Percentiles rank a stretch among this genome's conserved stretches.
Conservation (phyloP, 2,888 invertebrate genomes). For the Agelastica alni region DNA sequence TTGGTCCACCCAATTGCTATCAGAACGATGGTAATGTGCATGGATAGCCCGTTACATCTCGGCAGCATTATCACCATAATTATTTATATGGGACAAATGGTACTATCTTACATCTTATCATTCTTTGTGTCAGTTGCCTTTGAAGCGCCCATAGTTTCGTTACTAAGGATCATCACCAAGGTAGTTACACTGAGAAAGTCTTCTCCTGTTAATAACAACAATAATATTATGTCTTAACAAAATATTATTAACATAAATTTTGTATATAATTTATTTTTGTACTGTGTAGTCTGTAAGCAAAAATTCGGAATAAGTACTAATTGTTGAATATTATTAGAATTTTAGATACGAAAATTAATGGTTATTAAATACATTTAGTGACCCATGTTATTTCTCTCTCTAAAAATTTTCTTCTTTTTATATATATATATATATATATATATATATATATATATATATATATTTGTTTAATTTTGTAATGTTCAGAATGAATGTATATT, state of each 20-base stretch:
- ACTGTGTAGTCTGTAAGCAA: conserved; percentile 6
- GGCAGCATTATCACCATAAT: conserved; percentile 78
- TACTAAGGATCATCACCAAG: conserved; percentile 66
- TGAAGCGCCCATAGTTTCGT: conserved; percentile 83
- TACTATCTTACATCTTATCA: conserved; percentile 76
- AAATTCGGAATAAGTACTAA: no score
- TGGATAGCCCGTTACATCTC: conserved; percentile 81
- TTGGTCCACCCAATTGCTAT: conserved; percentile 83
- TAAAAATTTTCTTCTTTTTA: no score
- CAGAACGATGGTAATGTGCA: conserved; percentile 77
- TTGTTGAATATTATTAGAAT: no score
- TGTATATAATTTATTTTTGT: conserved; percentile 32
- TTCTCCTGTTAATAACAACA: not conserved
- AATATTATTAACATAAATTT: not conserved
- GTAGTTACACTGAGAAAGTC: conserved; percentile 40
- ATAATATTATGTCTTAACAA: not conserved
- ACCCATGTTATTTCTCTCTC: no score
- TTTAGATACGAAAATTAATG: no score
- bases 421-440: no score
- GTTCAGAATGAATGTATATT: no score
- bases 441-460: no score
- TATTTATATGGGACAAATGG: conserved; percentile 80
- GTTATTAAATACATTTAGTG: no score
- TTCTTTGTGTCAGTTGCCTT: conserved; percentile 81
- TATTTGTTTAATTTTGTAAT: no score